phyloP scores from a whole-genome alignment of 2,797 vertebrate species.

The Prionace glauca region DNA sequence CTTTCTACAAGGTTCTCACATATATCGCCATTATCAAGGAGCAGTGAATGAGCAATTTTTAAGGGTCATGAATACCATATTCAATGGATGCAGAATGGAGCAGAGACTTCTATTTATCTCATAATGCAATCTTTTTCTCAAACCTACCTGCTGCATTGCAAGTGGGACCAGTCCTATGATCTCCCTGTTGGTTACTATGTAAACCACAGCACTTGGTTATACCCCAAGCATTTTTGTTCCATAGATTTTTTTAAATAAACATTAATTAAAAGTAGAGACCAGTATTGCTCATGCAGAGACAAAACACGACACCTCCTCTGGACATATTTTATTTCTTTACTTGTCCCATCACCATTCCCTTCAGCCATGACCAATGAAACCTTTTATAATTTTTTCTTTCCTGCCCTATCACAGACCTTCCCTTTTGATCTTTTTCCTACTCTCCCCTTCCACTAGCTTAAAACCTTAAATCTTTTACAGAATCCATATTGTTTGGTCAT shows the following conservation, averaged over 20 bases:
- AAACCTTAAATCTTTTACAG: too few species aligned
- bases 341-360: too few species aligned
- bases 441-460: background rate
- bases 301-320: background rate
- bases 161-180: background rate
- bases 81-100: background rate
- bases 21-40: background rate
- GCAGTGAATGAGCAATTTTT: background rate
- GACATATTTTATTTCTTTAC: background rate
- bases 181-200: background rate
- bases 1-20: background rate
- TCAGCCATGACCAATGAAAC: background rate
- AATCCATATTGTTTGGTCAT: too few species aligned
- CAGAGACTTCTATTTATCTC: background rate
- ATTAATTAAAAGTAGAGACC: background rate
- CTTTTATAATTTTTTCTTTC: background rate
- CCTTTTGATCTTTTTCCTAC: background rate
- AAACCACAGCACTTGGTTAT: background rate
- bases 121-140: background rate
- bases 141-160: background rate
- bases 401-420: background rate
- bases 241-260: background rate
- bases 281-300: background rate
- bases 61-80: background rate
- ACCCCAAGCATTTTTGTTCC: background rate